These are phyloP conservation scores for Noctuana brunneofusca DNA, from an alignment of 2,888 invertebrate genomes.

Conservation along the genomic window DNA sequence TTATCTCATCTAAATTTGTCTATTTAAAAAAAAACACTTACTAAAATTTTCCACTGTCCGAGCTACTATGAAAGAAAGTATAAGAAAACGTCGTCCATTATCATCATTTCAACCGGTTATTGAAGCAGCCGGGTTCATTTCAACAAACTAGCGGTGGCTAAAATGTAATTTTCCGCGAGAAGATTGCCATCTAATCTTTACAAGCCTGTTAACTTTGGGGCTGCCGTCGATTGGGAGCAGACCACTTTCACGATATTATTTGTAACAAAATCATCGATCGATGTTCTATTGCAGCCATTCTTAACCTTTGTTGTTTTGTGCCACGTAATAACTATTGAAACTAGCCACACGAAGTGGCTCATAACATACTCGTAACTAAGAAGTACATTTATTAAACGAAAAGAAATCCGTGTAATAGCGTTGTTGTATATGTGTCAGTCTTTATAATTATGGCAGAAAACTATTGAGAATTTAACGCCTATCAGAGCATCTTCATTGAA, in stretches of 20 bases:
- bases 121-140: slow-evolving; percentile 18
- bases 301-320: background rate
- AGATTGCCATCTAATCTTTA: slow-evolving; percentile 35
- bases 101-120: slow-evolving; percentile 19
- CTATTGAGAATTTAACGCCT: too few relatives aligned
- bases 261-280: slow-evolving; percentile 11
- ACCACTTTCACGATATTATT: slow-evolving; percentile 24
- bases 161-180: slow-evolving; percentile 31
- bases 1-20: too few relatives aligned
- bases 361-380: too few relatives aligned
- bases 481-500: too few relatives aligned
- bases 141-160: slow-evolving; percentile 30
- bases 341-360: background rate
- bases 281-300: background rate
- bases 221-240: slow-evolving; percentile 15
- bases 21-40: too few relatives aligned
- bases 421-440: too few relatives aligned
- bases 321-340: background rate
- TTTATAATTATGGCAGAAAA: too few relatives aligned
- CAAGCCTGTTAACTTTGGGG: slow-evolving; percentile 31
- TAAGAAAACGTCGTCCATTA: background rate
- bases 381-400: too few relatives aligned
- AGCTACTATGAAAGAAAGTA: background rate
- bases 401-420: too few relatives aligned
- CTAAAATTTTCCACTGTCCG: too few relatives aligned